Base-by-base conservation (phyloP, 1,140 invertebrate genomes). In the Lycorma delicatula region DNA sequence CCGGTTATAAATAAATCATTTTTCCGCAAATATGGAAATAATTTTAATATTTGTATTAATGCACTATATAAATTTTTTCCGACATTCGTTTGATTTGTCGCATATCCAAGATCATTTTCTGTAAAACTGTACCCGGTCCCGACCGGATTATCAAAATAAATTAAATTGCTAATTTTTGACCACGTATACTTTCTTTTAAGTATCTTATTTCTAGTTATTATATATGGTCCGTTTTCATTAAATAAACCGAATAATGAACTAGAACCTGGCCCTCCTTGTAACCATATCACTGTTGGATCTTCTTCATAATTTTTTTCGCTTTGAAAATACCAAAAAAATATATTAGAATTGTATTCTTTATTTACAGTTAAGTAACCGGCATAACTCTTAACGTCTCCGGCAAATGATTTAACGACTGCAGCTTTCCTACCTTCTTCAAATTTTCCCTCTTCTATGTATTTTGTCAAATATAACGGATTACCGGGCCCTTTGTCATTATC, bases 311-410 rank as follows among this genome's bases (percentile, higher is more conserved):
- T 67, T 3, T 63, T 71, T 63, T 79, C 72, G 0, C 83, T 74
- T 25, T 84, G 83, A 64, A 88, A 88, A 68, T 82, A 88, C 86
- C 86, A 88, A 70, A 89, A 88, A 68, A 86, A 89, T 58, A 85
- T 68, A 70, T 88, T 86, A 3, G 52, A 55, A 25, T 29, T 38
- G 67, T 77, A 87, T n/a, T n/a, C 25, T 68, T 80, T 75, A 64
- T 88, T 78, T 2, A 87, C 81, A 1, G 85, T 87, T n/a, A 88
- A 76, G 65, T 80, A 87, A 9, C 85, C 86, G 26, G 83, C 76
- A 67, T 85, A 77, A 65, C 61, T 63, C 22, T 31, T 38, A 20
- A 56, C 48, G 27, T 60, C 38, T 1, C 54, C 41, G 1, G 25
- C 26, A 7, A 53, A 26, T 20, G 50, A 38, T 7, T 6, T 7